phyloP scores from a whole-genome alignment of 2,888 invertebrate genomes.

The Agrotis puta region DNA sequence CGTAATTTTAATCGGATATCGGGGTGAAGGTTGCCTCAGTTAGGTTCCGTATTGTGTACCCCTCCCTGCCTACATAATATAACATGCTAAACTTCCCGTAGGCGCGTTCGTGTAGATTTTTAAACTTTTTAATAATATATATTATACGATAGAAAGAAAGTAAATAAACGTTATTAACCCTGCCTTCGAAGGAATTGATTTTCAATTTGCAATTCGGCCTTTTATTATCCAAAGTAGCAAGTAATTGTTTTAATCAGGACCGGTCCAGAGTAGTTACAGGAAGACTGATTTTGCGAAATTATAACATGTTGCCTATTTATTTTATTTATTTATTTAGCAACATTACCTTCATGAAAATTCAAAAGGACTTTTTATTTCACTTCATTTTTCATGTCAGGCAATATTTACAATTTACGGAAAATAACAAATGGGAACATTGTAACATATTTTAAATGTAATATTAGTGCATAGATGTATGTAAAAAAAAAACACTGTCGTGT shows the following conservation, averaged over 20 bases:
- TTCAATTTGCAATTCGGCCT: slow-evolving; percentile 75
- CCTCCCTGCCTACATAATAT: slow-evolving; percentile 30
- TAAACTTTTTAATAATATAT: slow-evolving; percentile 56
- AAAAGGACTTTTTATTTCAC: slow-evolving; percentile 53
- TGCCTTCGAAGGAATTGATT: slow-evolving; percentile 78
- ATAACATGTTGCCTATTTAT: slow-evolving; percentile 60
- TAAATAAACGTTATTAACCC: slow-evolving; percentile 57
- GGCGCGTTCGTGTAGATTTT: slow-evolving; percentile 56
- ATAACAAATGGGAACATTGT: slow-evolving; percentile 91
- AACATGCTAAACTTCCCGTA: slow-evolving; percentile 45
- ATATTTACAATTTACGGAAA: slow-evolving; percentile 76
- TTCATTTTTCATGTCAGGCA: slow-evolving; percentile 74
- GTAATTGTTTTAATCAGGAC: slow-evolving; percentile 61
- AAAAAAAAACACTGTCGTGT: slow-evolving; percentile 79
- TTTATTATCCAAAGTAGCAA: slow-evolving; percentile 62
- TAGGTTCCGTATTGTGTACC: slow-evolving; percentile 49
- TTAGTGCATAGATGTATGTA: slow-evolving; percentile 89
- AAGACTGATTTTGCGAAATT: slow-evolving; percentile 76
- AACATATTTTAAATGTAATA: slow-evolving; percentile 90
- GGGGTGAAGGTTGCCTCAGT: slow-evolving; percentile 60
- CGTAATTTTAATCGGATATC: slow-evolving; percentile 57
- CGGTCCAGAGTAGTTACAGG: slow-evolving; percentile 69
- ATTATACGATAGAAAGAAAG: slow-evolving; percentile 60
- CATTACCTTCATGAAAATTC: slow-evolving; percentile 53
- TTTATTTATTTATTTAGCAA: slow-evolving; percentile 54